These are phyloP conservation scores for Pseudomyrmex concolor DNA, from an alignment of 1,140 invertebrate species.

Conservation along the genomic window DNA sequence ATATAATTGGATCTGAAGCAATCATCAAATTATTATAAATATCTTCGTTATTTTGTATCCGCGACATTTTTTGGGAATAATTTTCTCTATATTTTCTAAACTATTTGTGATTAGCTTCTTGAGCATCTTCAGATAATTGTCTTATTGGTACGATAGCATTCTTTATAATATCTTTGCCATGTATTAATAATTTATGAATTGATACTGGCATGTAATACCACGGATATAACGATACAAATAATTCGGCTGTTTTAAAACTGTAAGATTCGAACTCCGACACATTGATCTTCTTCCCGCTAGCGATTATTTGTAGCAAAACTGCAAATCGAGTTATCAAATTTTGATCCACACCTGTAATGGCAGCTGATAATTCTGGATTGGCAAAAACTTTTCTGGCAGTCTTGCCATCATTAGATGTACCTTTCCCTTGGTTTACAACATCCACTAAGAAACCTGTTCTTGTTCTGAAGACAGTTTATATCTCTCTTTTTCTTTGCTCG, in stretches of 20 bases:
- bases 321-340: not conserved
- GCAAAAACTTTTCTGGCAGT: slow-evolving; percentile 16
- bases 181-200: slow-evolving; percentile 4
- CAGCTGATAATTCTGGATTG: not conserved
- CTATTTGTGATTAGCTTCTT: slow-evolving; percentile 5
- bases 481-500: not conserved
- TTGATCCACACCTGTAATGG: not conserved
- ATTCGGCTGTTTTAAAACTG: not conserved
- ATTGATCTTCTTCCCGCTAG: not conserved
- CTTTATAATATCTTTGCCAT: not conserved
- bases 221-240: not conserved
- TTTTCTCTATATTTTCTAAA: not conserved
- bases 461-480: not conserved
- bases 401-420: not conserved
- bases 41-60: not conserved
- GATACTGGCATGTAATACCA: slow-evolving; percentile 17
- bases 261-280: not conserved
- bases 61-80: not conserved
- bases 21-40: slow-evolving; percentile 1
- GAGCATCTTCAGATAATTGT: slow-evolving; percentile 18
- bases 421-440: not conserved
- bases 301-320: not conserved
- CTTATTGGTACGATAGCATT: not conserved
- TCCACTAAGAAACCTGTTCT: not conserved
- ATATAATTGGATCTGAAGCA: slow-evolving; percentile 6